A percentile compares a stretch with the other conserved stretches of the same genome.
Conservation (phyloP, 2,888 invertebrate genomes). For the Lasius platythorax region DNA sequence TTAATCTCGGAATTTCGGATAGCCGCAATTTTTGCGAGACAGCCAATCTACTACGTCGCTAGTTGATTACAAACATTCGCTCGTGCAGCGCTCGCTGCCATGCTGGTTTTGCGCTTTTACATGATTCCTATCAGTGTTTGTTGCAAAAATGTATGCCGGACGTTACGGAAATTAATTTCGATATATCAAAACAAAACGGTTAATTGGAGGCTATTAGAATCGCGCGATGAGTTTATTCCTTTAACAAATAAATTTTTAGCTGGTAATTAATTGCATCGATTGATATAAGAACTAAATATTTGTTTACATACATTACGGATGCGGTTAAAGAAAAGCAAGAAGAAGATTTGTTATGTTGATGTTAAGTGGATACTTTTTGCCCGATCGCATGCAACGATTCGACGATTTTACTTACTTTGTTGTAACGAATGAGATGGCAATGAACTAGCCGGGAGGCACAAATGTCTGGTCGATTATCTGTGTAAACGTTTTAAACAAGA, state of each 20-base stretch:
- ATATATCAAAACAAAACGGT: slow-evolving; percentile 17
- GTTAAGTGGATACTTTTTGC: background rate
- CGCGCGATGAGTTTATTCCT: background rate
- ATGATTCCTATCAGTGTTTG: slow-evolving; percentile 31
- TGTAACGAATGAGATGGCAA: background rate
- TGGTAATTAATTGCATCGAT: background rate
- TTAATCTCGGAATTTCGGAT: slow-evolving; percentile 57
- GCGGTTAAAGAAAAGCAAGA: background rate
- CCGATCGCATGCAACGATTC: background rate
- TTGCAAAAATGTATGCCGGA: slow-evolving; percentile 15
- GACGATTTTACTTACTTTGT: background rate
- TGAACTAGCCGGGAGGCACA: background rate
- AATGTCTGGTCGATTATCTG: slow-evolving; percentile 12
- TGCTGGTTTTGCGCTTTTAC: slow-evolving; percentile 50
- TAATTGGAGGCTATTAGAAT: slow-evolving; percentile 19
- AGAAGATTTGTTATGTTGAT: background rate
- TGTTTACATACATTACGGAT: background rate
- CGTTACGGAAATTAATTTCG: slow-evolving; percentile 45
- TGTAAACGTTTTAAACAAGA: slow-evolving; percentile 9
- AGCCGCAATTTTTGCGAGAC: slow-evolving; percentile 55
- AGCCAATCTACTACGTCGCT: slow-evolving; percentile 57
- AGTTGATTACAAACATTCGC: slow-evolving; percentile 51
- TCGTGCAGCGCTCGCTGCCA: slow-evolving; percentile 30
- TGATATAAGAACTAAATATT: background rate
- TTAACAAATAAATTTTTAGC: background rate